phyloP scores from a whole-genome alignment of 1,140 invertebrate species.

The Cydia strobilella region DNA sequence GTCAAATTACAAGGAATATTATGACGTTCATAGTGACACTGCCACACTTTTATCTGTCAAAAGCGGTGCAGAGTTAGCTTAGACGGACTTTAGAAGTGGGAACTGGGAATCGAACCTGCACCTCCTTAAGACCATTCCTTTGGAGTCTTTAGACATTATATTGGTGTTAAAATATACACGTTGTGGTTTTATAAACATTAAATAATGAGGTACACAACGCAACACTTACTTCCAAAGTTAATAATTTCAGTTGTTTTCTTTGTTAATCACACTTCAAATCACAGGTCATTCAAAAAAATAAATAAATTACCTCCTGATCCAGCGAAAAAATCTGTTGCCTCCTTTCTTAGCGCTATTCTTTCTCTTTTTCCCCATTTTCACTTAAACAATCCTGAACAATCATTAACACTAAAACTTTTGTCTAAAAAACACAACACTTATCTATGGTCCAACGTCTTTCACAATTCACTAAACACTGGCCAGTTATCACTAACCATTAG shows the following conservation, averaged over 20 bases:
- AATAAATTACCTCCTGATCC: slow-evolving; percentile 68
- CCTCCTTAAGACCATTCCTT: too few relatives aligned
- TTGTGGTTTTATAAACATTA: too few relatives aligned
- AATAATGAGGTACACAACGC: neutral
- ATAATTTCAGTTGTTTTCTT: neutral
- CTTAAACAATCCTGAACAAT: slow-evolving; percentile 37
- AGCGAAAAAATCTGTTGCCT: slow-evolving; percentile 70
- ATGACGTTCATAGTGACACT: too few relatives aligned
- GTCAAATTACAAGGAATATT: too few relatives aligned
- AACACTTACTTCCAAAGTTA: neutral
- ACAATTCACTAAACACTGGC: slow-evolving; percentile 34
- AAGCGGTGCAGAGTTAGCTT: too few relatives aligned
- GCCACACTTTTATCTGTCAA: too few relatives aligned
- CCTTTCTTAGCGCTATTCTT: slow-evolving; percentile 63
- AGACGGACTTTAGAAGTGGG: too few relatives aligned
- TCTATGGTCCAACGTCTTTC: slow-evolving; percentile 38
- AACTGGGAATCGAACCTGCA: too few relatives aligned
- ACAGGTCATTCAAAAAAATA: neutral
- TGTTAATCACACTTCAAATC: neutral
- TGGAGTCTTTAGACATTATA: too few relatives aligned
- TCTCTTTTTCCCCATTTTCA: slow-evolving; percentile 74
- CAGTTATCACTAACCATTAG: slow-evolving; percentile 39
- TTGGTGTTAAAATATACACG: too few relatives aligned
- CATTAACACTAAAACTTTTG: slow-evolving; percentile 38
- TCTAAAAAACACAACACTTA: slow-evolving; percentile 48